Conservation (phyloP, 2,113 vertebrate species). For the Callipepla squamata region DNA sequence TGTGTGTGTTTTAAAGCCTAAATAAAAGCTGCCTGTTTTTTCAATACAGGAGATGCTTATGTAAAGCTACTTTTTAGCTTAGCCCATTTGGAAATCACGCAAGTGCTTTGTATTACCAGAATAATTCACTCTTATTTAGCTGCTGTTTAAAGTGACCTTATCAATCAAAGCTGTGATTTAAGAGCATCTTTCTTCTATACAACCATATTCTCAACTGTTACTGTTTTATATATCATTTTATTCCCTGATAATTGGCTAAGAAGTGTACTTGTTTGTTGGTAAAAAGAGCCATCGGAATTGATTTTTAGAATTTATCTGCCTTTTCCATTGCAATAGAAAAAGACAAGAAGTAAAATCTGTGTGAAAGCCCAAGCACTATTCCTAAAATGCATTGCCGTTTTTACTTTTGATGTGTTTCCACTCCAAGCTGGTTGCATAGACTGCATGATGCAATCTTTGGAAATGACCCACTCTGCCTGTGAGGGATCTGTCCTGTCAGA, state of each 20-base stretch:
- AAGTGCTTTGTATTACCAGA: background rate
- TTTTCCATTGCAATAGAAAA: background rate
- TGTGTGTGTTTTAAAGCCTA: background rate
- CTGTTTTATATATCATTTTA: background rate
- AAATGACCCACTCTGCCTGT: background rate
- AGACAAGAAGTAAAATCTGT: background rate
- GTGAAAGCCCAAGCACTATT: background rate
- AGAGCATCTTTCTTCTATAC: background rate
- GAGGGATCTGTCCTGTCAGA: background rate
- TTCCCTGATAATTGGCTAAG: background rate
- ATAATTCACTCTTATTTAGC: background rate
- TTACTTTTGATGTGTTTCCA: background rate
- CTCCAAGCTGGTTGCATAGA: accelerated
- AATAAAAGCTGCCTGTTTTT: background rate
- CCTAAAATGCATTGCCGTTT: background rate
- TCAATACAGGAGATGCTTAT: background rate
- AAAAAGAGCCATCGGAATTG: background rate
- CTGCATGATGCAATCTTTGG: background rate
- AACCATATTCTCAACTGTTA: background rate
- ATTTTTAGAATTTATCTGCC: background rate
- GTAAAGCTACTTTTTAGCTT: accelerated
- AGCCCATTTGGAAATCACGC: background rate
- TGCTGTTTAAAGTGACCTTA: background rate
- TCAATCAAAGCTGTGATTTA: background rate
- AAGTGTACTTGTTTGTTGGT: accelerated